Evolutionary conservation across 2,113 vertebrate genomes (phyloP), one percentile per base, ranked within the genome.

Genomic region (Dipodomys ordii): DNA sequence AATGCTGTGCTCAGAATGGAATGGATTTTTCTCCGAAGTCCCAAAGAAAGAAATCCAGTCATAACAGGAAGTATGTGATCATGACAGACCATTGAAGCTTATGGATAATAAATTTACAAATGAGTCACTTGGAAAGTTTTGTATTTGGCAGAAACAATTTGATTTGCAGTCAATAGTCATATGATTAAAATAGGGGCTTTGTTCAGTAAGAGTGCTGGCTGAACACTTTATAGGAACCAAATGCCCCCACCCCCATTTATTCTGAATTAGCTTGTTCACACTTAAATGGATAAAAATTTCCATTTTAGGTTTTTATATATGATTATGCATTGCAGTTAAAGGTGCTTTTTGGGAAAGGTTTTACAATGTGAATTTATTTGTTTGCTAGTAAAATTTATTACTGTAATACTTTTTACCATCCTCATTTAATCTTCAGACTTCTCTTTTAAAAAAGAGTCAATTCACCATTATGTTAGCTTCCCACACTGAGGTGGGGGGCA

Each of bases 351-450:
- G 74, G 89, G 93, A 95, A 95, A 95, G 95, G 87, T 96, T 97
- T 97, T 97, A 96, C 95, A 96, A 92, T 91, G 91, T 91, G 79
- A 82, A 95, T 97, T 97, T 97, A 97, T 97, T 97, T 96, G 96
- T 96, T 97, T 97, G 97, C 94, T 96, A 95, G 96, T 97, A 97
- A 97, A 97, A 97, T 95, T 97, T 95, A 96, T 96, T 94, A 94
- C 96, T 13, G 2, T 94, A 97, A 96, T 96, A 92, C 92, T 95
- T 95, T 13, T 96, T 96, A 95, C 92, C 86, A 95, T 92, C 96
- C 84, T 94, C 93, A 49, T 94, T 96, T 96, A 91, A 95, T 94
- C 91, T 82, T 95, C 68, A 96, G 84, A 92, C 0, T 57, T 82
- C 83, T 95, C 73, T 95, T 96, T 91, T 35, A 49, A 46, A 88